phyloP scores from a whole-genome alignment of 2,797 vertebrate species.

The Eulemur coronatus region DNA sequence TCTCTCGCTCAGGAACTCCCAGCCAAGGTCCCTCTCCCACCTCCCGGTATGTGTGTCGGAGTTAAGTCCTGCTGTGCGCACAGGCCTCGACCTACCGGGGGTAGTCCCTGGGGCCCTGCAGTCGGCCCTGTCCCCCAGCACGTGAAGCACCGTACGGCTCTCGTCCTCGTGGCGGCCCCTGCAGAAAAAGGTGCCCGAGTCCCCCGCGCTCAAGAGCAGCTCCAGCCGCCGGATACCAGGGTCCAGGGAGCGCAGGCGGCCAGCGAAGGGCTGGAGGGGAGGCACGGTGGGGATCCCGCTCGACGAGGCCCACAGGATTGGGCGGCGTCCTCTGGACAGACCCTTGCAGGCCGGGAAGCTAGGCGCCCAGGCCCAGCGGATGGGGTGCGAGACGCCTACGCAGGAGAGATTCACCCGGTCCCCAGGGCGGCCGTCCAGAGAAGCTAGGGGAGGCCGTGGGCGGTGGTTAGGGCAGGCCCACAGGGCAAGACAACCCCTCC shows the following conservation, averaged over 20 bases:
- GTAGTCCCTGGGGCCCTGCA: neutral
- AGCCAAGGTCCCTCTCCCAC: neutral
- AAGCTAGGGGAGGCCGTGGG: neutral
- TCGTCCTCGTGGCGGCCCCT: slow-evolving; percentile 38
- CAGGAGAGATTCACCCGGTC: slow-evolving; percentile 76
- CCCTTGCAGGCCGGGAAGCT: slow-evolving; percentile 67
- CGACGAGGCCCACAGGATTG: slow-evolving; percentile 47
- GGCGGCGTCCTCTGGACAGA: slow-evolving; percentile 55
- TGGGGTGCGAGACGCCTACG: slow-evolving; percentile 1
- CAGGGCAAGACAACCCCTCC: neutral
- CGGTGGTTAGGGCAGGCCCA: neutral
- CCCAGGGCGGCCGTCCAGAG: slow-evolving; percentile 59
- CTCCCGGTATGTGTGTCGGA: neutral
- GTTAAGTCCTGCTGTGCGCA: neutral
- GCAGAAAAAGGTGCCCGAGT: slow-evolving; percentile 78
- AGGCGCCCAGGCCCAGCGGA: slow-evolving; percentile 78
- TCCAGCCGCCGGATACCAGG: slow-evolving; percentile 60
- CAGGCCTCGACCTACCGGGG: slow-evolving; percentile 47
- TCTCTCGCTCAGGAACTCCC: neutral
- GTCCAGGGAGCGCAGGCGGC: slow-evolving; percentile 62
- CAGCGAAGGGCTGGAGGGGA: slow-evolving; percentile 53
- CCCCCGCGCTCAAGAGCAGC: slow-evolving; percentile 67
- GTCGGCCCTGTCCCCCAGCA: slow-evolving; percentile 56
- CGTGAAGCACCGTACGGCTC: slow-evolving; percentile 54
- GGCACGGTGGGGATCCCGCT: slow-evolving; percentile 10